A percentile compares a stretch with the other conserved stretches of the same genome.
Conservation (phyloP, 2,888 invertebrate genomes). For the Orthosia cruda region DNA sequence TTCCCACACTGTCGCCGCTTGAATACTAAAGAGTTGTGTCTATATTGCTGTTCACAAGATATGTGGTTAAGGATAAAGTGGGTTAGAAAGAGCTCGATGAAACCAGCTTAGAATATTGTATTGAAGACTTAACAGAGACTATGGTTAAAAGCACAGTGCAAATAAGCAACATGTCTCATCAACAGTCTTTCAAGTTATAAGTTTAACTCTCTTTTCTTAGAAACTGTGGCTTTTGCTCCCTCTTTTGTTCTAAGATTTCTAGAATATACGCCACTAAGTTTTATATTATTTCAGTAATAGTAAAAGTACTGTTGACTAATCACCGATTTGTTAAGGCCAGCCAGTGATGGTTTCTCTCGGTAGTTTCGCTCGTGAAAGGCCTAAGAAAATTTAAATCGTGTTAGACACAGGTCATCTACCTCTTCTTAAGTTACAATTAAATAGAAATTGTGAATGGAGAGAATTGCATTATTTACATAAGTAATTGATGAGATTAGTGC, state of each 20-base stretch:
- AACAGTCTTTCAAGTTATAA: conserved; percentile 10
- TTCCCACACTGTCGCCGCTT: conserved; percentile 45
- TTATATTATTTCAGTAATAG: conserved; percentile 41
- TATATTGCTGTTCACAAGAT: conserved; percentile 18
- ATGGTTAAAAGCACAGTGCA: not conserved
- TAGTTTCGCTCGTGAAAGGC: conserved; percentile 61
- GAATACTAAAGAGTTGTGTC: conserved; percentile 37
- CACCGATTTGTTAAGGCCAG: conserved; percentile 57
- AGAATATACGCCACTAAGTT: conserved; percentile 39
- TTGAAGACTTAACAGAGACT: not conserved
- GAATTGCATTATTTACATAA: conserved; percentile 38
- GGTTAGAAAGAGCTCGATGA: conserved; percentile 14
- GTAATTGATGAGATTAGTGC: conserved; percentile 37
- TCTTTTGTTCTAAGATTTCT: conserved; percentile 49
- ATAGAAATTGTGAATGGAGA: conserved; percentile 24
- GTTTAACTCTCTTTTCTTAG: conserved; percentile 34
- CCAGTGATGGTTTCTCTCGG: conserved; percentile 60
- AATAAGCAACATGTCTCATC: conserved; percentile 19
- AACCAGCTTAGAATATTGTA: conserved; percentile 13
- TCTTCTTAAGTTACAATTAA: conserved; percentile 5
- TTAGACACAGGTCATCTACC: conserved; percentile 51
- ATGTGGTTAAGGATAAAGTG: conserved; percentile 29
- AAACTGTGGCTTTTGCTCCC: conserved; percentile 37
- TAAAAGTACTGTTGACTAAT: conserved; percentile 58
- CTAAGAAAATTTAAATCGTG: conserved; percentile 56